Evolutionary conservation across 2,888 invertebrate genomes (phyloP), one percentile per base, ranked within the genome.

Genomic region (Microdon myrmicae): DNA sequence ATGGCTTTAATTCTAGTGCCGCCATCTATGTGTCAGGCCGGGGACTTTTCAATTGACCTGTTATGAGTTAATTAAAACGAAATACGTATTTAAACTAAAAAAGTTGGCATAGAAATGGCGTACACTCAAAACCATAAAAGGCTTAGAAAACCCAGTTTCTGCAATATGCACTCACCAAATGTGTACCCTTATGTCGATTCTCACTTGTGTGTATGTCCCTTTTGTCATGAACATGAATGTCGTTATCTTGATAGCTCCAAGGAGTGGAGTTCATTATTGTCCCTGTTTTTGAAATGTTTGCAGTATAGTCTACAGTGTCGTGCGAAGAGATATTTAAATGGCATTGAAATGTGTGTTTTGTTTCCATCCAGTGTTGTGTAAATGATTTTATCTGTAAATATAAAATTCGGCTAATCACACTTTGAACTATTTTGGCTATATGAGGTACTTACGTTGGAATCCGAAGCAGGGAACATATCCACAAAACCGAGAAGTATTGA

Each of bases 381-480:
- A 72, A 64, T 60, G 71, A 69, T 31, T 71, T 67, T 4, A 72
- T 73, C 76, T 77, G 37, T 1, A 71, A 64, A 26, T 23, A 9
- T 3, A 31, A 13, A 17, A 25, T 1, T 9, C 1, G 2, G 6
- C 32, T 9, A 14, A 10, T 7, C 20, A 2, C 4, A 4, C 1
- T 7, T 2, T 14, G 34, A 34, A 8, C 7, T 25, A 14, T 12
- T 6, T 9, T 5, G n/a, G 14, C 10, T 31, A 8, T 31, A 13
- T 12, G 13, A 3, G 3, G 5, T 6, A 41, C 43, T 51, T 47
- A 61, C 60, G 32, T 55, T 37, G 39, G 47, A 53, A 3, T 84
- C 84, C 51, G 84, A 74, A 38, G 80, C 78, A 6, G 83, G 83
- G 59, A 84, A 73, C 23, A 83, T 78, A 71, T 84, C 83, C 12